A percentile compares a stretch with the other conserved stretches of the same genome.
Conservation (phyloP, 1,140 invertebrate species). For the Helicorthomorpha holstii region DNA sequence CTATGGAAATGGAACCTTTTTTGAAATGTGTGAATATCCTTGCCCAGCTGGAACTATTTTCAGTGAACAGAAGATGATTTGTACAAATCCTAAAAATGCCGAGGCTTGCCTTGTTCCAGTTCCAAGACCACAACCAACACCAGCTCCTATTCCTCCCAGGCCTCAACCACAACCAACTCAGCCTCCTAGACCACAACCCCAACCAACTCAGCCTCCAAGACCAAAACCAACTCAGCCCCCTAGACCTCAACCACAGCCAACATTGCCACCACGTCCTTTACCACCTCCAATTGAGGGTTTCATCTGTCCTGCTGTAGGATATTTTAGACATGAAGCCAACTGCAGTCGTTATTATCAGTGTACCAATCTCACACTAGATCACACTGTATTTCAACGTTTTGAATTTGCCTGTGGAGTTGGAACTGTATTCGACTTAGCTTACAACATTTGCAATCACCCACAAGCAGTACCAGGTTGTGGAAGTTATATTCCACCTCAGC, state of each 20-base stretch:
- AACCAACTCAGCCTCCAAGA: background rate
- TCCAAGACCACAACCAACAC: background rate
- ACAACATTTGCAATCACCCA: constrained; percentile 1
- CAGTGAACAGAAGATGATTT: background rate
- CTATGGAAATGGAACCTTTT: background rate
- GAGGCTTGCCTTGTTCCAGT: background rate
- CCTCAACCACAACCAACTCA: background rate
- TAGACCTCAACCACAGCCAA: background rate
- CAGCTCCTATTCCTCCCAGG: background rate
- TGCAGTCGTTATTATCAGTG: background rate
- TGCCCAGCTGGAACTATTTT: background rate
- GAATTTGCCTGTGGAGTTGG: background rate
- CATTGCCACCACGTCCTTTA: background rate
- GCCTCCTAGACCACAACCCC: background rate
- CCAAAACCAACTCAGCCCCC: background rate
- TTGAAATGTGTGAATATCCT: background rate
- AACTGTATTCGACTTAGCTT: background rate
- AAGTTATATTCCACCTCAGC: background rate
- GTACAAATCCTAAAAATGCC: background rate
- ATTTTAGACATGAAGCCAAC: background rate
- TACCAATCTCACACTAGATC: background rate
- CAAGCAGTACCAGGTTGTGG: background rate
- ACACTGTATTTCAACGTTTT: background rate
- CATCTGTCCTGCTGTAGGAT: background rate
- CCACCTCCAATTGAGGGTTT: background rate